Conservation (phyloP, 2,888 invertebrate species). For the Pyrrhia umbra region DNA sequence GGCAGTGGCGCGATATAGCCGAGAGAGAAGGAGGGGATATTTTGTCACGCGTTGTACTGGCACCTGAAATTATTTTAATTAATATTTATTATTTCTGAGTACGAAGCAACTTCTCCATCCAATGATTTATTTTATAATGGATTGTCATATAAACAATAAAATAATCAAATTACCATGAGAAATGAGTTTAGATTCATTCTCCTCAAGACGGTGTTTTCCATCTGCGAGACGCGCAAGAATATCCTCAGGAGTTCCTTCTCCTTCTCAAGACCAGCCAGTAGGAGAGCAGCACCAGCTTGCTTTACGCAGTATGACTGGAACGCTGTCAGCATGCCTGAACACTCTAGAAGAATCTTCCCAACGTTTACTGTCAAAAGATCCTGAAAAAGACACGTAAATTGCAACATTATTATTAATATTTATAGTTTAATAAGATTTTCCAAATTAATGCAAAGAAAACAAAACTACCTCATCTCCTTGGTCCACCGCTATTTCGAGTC, state of each 20-base stretch:
- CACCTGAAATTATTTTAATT: slow-evolving; percentile 88
- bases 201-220: slow-evolving; percentile 97
- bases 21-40: slow-evolving; percentile 97
- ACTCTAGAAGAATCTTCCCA: slow-evolving; percentile 97
- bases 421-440: not conserved
- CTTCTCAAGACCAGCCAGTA: slow-evolving; percentile 97
- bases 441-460: not conserved
- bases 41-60: slow-evolving; percentile 99
- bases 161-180: slow-evolving; percentile 93
- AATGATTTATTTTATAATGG: not conserved
- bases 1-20: slow-evolving; percentile 97
- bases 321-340: slow-evolving; percentile 97
- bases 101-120: no score
- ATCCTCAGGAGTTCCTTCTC: slow-evolving; percentile 98
- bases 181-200: slow-evolving; percentile 99
- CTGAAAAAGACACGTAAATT: slow-evolving; percentile 67
- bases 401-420: no score
- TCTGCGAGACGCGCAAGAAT: slow-evolving; percentile 98
- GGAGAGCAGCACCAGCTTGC: slow-evolving; percentile 96
- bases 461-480: slow-evolving; percentile 92
- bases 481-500: slow-evolving; percentile 95
- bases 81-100: no score
- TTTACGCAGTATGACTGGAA: slow-evolving; percentile 98
- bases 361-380: slow-evolving; percentile 97
- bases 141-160: not conserved